Base-by-base conservation (phyloP, 1,140 invertebrate genomes). In the Fragariocoptes setiger region DNA sequence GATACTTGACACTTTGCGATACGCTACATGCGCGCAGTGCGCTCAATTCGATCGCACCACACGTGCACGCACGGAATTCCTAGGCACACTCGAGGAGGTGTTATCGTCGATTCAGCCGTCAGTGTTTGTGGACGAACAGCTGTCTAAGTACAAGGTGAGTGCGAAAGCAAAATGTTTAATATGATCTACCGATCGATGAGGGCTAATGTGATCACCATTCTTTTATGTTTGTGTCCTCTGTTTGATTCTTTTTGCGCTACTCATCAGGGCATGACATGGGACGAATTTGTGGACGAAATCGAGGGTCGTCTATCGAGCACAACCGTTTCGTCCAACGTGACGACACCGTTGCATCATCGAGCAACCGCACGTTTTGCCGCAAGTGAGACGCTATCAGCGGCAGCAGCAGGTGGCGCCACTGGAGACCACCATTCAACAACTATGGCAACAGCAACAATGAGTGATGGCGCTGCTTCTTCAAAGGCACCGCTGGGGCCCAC, bases 51-150 rank as follows among this genome's bases (percentile, higher is more conserved):
- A 65, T 52, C 54, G 55, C 0, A 62, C 56, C 46, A 53, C 53
- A 15, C 52, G 64, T 31, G 57, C 56, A 35, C 68, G 66, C 50
- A 59, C 52, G 3, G 64, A 62, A 45, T 59, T 55, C 19, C 49
- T 62, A 13, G 55, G 56, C 35, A 64, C 61, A 21, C 50, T 67
- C 13, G 64, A 64, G 49, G 65, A 68, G 48, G 57, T 66, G 3
- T 54, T 69, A 14, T 58, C 52, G 21, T 56, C 59, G 21, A 46
- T 68, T 17, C 62, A 60, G 46, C 60, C 62, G 4, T 63, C 63
- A 35, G 62, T 65, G 46, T 68, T 68, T 50, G 57, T 61, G 45
- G 66, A 69, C 51, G 65, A 67, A 45, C 62, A 66, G 46, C 52
- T 69, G 14, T 55, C 58, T 4, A 58, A 59, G 20, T 68, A 65